Base-by-base conservation (phyloP, 2,888 invertebrate species). In the Esperia sulphurella region DNA sequence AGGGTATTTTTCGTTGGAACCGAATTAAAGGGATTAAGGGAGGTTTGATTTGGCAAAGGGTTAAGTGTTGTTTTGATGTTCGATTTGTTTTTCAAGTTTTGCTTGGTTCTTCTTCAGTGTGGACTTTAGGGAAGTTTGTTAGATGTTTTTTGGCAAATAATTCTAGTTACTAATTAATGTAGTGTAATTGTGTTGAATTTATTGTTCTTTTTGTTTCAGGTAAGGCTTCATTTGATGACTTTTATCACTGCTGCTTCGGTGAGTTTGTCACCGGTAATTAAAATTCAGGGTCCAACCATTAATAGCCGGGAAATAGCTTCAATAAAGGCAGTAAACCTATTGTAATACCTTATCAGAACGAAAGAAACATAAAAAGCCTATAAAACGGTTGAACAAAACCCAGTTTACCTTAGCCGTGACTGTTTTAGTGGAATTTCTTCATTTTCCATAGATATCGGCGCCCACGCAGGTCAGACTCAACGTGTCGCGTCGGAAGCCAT, bases 401-500 rank as follows among this genome's bases (percentile, higher is more conserved):
- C 30, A 41, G 45, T 45, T 46, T 46, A 38, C 35, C 37, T 7
- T 38, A 44, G n/a, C 38, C 14, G 13, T 44, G 28, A 41, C 14
- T 28, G n/a, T n/a, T 54, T 55, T 63, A 49, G 58, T 46, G n/a
- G 59, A 61, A 74, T 74, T 71, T 68, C 69, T 73, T 70, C 65
- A 75, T 73, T 68, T 60, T 51, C 48, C 55, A 50, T 51, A 45
- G 48, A 42, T 41, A 46, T 59, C 51, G 50, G 54, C 72, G 73
- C 72, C 68, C 58, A 72, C 79, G 76, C 74, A 60, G 51, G 57
- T 57, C 56, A 56, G 38, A 51, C 47, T 42, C 53, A 56, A 13
- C 31, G 37, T 57, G 47, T 53, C 61, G 51, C 49, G 54, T 65
- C 75, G 68, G 79, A 67, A 77, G 78, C 71, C 55, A 63, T 67